Evolutionary conservation across 2,888 invertebrate species (phyloP).

Genomic region (Pasiphila rectangulata): DNA sequence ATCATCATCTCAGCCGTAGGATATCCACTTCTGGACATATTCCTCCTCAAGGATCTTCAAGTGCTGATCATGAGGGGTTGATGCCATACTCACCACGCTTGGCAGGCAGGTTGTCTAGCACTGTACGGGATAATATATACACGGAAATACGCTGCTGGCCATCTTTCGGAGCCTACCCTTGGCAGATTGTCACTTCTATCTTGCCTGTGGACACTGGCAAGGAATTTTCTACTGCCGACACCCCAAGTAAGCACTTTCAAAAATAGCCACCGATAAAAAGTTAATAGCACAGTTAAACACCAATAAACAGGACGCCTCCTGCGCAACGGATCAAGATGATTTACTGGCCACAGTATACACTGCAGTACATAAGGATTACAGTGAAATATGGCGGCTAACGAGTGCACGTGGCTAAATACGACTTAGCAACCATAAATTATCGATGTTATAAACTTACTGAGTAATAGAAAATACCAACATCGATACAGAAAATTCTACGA

Average conservation of each 20-base stretch:
- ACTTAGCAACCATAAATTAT: slow-evolving; percentile 28
- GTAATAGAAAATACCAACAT: background rate
- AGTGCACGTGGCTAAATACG: slow-evolving; percentile 34
- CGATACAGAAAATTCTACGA: background rate
- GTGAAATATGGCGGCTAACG: slow-evolving; percentile 37
- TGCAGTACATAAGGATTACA: slow-evolving; percentile 29
- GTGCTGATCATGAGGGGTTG: too few species aligned
- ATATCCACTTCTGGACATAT: too few species aligned
- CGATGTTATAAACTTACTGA: slow-evolving; percentile 19
- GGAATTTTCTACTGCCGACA: too few species aligned
- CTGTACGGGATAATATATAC: too few species aligned
- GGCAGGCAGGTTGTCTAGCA: too few species aligned
- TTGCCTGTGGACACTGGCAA: too few species aligned
- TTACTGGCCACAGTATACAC: slow-evolving; percentile 26
- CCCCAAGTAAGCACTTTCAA: background rate
- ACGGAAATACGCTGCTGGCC: too few species aligned
- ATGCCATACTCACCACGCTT: too few species aligned
- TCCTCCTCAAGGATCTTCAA: too few species aligned
- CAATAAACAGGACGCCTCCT: slow-evolving; percentile 27
- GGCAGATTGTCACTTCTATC: too few species aligned
- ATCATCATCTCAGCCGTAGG: too few species aligned
- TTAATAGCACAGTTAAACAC: slow-evolving; percentile 8
- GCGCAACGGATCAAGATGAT: slow-evolving; percentile 36
- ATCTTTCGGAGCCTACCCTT: too few species aligned
- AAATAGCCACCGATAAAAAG: slow-evolving; percentile 1